Conservation (phyloP, 2,797 vertebrate genomes). For the Gobionotothen gibberifrons region DNA sequence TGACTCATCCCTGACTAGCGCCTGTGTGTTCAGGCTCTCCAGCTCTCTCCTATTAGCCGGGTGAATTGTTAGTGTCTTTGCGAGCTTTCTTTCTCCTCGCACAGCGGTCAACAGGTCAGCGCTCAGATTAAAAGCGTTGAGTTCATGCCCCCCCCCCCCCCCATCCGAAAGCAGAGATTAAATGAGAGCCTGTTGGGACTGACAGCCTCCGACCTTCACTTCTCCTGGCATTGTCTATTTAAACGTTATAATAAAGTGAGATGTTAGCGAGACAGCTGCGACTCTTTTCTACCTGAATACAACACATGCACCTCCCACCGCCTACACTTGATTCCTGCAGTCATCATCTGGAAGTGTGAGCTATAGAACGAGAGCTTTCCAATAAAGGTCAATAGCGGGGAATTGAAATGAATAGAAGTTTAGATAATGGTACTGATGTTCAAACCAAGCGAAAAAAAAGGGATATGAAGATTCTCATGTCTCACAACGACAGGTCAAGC, state of each 20-base stretch:
- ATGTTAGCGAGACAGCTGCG: conserved; percentile 34
- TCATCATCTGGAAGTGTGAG: conserved; percentile 24
- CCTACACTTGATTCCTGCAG: conserved; percentile 31
- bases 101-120: conserved; percentile 53
- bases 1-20: conserved; percentile 65
- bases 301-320: conserved; percentile 30
- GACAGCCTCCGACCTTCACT: conserved; percentile 44
- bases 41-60: conserved; percentile 58
- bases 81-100: conserved; percentile 29
- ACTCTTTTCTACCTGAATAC: conserved; percentile 11
- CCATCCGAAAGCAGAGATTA: conserved; percentile 29
- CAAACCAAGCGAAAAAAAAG: background rate
- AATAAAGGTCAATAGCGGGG: conserved; percentile 4
- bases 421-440: background rate
- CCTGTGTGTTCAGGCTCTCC: conserved; percentile 35
- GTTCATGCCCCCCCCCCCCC: conserved; percentile 37
- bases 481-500: background rate
- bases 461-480: background rate
- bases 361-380: conserved; percentile 11
- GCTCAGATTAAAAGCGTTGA: conserved; percentile 57
- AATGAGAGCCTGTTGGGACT: conserved; percentile 30
- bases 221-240: conserved; percentile 38
- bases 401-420: background rate
- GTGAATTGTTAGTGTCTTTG: conserved; percentile 60
- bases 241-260: conserved; percentile 47